phyloP scores from a whole-genome alignment of 2,797 vertebrate genomes.

The Malacoctenus gilli region DNA sequence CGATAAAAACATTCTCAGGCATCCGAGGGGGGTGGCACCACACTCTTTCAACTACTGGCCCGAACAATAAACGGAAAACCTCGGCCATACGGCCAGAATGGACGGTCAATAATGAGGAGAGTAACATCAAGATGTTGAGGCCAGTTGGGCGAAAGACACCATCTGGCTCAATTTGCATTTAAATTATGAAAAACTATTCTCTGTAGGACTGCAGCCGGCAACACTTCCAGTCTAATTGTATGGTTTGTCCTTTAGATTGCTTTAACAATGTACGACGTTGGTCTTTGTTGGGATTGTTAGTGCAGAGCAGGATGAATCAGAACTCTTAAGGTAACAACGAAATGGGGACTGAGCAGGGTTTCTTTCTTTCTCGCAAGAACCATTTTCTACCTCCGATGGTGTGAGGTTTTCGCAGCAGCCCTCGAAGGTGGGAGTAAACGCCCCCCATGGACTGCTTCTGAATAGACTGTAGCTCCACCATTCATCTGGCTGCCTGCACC shows the following conservation, averaged over 20 bases:
- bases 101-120: constrained; percentile 34
- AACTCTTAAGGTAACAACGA: too few species aligned
- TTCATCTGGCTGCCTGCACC: too few species aligned
- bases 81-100: constrained; percentile 13
- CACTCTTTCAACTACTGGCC: constrained; percentile 10
- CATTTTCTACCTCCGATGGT: too few species aligned
- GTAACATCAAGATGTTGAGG: constrained; percentile 38
- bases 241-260: not conserved
- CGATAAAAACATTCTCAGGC: too few species aligned
- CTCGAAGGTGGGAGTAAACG: too few species aligned
- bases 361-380: constrained; percentile 13
- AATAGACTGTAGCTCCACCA: too few species aligned
- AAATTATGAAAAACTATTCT: constrained; percentile 19
- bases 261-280: not conserved
- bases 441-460: too few species aligned
- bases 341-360: too few species aligned
- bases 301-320: too few species aligned
- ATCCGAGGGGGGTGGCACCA: too few species aligned
- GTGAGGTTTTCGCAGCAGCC: too few species aligned
- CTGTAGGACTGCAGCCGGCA: not conserved
- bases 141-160: constrained; percentile 34
- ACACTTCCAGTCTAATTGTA: constrained; percentile 11
- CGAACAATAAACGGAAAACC: constrained; percentile 7
- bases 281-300: not conserved
- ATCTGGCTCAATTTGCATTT: constrained; percentile 50